A percentile compares a stretch with the other conserved stretches of the same genome.
phyloP scores from a whole-genome alignment of 2,113 vertebrate genomes.

The Eira barbara region DNA sequence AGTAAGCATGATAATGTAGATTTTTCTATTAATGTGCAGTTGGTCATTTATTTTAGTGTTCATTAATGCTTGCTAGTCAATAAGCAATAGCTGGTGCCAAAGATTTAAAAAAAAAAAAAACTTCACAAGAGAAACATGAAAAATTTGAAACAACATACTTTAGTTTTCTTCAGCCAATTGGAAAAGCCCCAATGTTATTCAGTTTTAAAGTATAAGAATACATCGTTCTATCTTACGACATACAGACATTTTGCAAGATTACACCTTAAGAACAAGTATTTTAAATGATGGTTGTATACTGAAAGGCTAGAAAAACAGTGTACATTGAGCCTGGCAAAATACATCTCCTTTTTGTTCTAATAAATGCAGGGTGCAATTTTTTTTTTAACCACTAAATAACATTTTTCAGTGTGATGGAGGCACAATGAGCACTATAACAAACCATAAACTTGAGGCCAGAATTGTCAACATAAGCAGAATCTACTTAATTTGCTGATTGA shows the following conservation, averaged over 20 bases:
- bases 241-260: neutral
- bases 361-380: neutral
- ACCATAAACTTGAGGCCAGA: conserved; percentile 37
- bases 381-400: neutral
- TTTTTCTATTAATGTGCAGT: conserved; percentile 21
- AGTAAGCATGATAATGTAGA: conserved; percentile 25
- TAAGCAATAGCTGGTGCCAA: neutral
- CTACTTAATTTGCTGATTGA: conserved; percentile 62
- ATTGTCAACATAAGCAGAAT: conserved; percentile 38
- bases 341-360: conserved; percentile 14
- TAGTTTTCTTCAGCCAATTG: neutral
- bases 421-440: conserved; percentile 13
- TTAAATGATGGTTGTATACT: conserved; percentile 47
- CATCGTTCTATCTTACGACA: neutral
- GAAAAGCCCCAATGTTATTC: neutral
- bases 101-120: conserved; percentile 19
- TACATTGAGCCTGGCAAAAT: neutral
- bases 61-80: neutral
- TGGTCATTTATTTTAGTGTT: neutral
- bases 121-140: neutral
- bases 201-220: neutral
- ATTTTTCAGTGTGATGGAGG: conserved; percentile 32
- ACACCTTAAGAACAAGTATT: conserved; percentile 1
- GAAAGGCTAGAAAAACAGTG: conserved; percentile 30
- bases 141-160: conserved; percentile 1